Percentiles rank a stretch among this genome's conserved stretches.
phyloP scores from a whole-genome alignment of 2,797 vertebrate genomes.

The Halcyon leucocephala region DNA sequence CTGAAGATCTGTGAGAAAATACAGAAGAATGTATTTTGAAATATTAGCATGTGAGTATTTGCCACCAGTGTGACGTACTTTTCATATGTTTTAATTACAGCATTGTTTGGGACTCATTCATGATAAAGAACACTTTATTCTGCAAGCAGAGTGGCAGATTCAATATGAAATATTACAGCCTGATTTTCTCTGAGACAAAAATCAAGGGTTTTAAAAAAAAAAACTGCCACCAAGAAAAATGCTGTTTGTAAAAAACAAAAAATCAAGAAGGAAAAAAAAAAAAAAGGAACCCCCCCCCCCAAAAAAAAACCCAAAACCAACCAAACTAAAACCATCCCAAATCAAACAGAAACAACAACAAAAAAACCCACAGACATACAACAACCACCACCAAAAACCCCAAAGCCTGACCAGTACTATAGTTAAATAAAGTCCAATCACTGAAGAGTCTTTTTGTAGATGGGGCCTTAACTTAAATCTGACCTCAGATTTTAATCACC shows the following conservation, averaged over 20 bases:
- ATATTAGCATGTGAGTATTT: background rate
- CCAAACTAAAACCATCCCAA: background rate
- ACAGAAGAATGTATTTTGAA: background rate
- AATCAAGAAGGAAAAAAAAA: background rate
- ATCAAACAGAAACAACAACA: too few relatives aligned
- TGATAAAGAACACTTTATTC: background rate
- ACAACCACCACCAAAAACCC: background rate
- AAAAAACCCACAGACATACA: too few relatives aligned
- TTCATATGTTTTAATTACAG: background rate
- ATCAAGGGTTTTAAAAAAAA: background rate
- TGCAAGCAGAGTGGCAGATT: background rate
- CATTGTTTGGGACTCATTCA: background rate
- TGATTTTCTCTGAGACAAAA: background rate
- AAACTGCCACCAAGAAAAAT: background rate
- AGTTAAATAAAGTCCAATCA: background rate
- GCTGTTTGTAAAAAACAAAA: background rate
- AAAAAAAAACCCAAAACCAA: background rate
- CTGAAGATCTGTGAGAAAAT: background rate
- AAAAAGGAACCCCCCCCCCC: background rate
- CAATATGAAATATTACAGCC: background rate
- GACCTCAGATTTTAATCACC: background rate
- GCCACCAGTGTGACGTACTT: rapidly evolving
- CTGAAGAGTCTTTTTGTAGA: background rate
- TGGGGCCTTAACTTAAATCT: background rate
- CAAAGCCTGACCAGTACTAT: background rate